These are phyloP conservation scores for Troglohyphantes excavatus DNA, from an alignment of 2,888 invertebrate species.

Conservation along the genomic window DNA sequence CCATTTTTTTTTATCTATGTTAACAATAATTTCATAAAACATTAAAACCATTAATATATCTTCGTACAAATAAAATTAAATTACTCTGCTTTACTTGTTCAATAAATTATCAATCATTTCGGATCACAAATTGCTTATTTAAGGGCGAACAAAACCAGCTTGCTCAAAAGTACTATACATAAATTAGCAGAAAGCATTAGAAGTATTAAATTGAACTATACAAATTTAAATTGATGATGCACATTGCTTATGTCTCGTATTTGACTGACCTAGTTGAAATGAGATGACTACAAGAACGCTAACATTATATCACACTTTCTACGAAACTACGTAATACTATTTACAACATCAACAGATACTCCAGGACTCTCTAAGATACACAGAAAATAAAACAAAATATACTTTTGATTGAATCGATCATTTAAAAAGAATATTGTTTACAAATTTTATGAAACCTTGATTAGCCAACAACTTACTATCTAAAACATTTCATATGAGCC, in stretches of 20 bases:
- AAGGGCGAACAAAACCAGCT: constrained; percentile 33
- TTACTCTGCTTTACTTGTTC: not conserved
- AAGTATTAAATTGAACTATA: not conserved
- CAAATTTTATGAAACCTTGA: too few relatives aligned
- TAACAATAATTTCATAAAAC: too few relatives aligned
- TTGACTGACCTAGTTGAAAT: not conserved
- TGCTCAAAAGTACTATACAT: constrained; percentile 5
- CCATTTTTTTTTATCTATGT: too few relatives aligned
- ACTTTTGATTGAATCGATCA: too few relatives aligned
- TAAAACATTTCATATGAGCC: too few relatives aligned
- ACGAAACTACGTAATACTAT: constrained; percentile 3
- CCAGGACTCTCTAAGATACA: not conserved
- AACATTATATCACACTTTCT: not conserved
- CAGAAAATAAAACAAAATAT: too few relatives aligned
- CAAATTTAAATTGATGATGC: not conserved
- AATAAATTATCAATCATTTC: not conserved
- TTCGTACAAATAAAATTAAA: not conserved
- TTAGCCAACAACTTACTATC: too few relatives aligned
- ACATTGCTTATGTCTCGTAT: not conserved
- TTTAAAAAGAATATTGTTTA: too few relatives aligned
- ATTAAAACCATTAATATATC: too few relatives aligned
- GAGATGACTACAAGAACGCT: constrained; percentile 24
- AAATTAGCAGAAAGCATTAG: not conserved
- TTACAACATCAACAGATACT: not conserved
- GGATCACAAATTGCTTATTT: not conserved